Base-by-base conservation (phyloP, 2,888 invertebrate species). In the Agrotis clavis region DNA sequence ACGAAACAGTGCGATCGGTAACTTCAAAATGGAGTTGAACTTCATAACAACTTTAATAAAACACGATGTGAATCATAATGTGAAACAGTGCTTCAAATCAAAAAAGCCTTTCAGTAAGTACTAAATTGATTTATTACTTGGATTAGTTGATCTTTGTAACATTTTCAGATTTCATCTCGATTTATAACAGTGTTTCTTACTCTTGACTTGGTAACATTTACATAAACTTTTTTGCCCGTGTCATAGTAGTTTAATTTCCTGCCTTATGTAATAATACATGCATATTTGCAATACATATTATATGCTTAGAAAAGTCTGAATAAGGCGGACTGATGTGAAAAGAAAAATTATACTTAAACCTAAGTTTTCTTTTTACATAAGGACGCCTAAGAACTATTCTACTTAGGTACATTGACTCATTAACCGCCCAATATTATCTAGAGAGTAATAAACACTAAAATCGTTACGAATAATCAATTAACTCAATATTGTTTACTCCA, bases 31-130 rank as follows among this genome's bases (percentile, higher is more conserved):
- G 96, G 95, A 96, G 86, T 88, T 96, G 67, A 95, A 95, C 86
- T 95, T 95, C 80, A 90, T 95, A 86, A 90, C 95, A 65, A 93
- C 94, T 53, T 90, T 95, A 79, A 93, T 96, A 73, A 95, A 95
- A 91, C 95, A 94, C 84, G 96, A 96, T 90, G 92, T 96, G 86
- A 96, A 96, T 82, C 95, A 95, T 83, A 96, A 96, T 90, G 93
- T 96, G 88, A 95, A 91, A 92, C 92, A 95, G 94, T 95, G 95
- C 88, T 95, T 96, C 86, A 95, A 96, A 87, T 87, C 93, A n/a
- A 96, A 95, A 90, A 96, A 94, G 79, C 88, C 95, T 51, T 96
- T 95, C 79, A 92, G 96, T 96, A 87, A 96, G 71, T 73, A 64
- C 7, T 2, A 51, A 16, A 7, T 1, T 48, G 11, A 35, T 0